Evolutionary conservation across 2,888 invertebrate genomes (phyloP).

Genomic region (Leucophora obtusa): DNA sequence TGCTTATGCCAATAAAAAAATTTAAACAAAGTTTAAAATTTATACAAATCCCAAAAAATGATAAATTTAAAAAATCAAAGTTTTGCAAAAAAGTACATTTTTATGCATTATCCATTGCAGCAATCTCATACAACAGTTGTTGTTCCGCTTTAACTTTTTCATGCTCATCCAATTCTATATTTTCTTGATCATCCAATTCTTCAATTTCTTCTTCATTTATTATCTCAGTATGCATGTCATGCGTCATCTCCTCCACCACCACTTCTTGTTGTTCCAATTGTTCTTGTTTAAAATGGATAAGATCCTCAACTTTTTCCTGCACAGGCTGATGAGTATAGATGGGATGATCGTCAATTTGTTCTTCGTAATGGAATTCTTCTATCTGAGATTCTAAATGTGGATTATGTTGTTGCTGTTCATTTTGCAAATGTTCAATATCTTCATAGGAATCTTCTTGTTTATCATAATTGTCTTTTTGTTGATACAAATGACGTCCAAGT

Average conservation of each 20-base stretch:
- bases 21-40: conserved; percentile 6
- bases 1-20: too few species aligned
- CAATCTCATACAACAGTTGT: conserved; percentile 59
- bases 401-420: conserved; percentile 14
- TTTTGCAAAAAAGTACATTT: neutral
- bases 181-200: conserved; percentile 53
- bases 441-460: conserved; percentile 1
- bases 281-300: conserved; percentile 46
- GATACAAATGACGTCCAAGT: conserved; percentile 52
- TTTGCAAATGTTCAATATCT: conserved; percentile 14
- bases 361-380: conserved; percentile 46
- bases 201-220: conserved; percentile 47
- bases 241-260: conserved; percentile 57
- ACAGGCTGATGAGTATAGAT: conserved; percentile 34
- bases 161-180: conserved; percentile 57
- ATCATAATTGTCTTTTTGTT: conserved; percentile 50
- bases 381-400: neutral
- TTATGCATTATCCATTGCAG: conserved; percentile 60
- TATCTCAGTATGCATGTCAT: conserved; percentile 59
- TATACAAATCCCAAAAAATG: neutral
- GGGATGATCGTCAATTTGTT: conserved; percentile 28
- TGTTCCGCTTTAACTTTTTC: conserved; percentile 60
- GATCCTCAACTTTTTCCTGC: conserved; percentile 7
- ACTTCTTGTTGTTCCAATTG: conserved; percentile 58
- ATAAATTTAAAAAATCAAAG: neutral